A percentile compares a stretch with the other conserved stretches of the same genome.
Evolutionary conservation across 2,888 invertebrate species (phyloP).

Genomic region (Endomychus coccineus): DNA sequence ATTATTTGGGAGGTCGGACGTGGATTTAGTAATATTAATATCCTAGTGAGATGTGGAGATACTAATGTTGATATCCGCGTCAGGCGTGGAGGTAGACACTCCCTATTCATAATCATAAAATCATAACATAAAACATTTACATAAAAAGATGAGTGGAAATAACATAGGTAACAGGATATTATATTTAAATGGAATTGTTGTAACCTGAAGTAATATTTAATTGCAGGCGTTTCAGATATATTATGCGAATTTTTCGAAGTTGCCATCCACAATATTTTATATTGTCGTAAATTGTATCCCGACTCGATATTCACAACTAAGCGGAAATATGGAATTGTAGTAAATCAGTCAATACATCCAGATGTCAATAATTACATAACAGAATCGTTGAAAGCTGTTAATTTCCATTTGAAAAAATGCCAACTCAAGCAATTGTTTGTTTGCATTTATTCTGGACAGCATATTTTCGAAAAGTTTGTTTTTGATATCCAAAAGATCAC

Average conservation of each 20-base stretch:
- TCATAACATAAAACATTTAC: too few species aligned
- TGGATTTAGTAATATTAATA: too few species aligned
- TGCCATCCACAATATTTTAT: constrained; percentile 57
- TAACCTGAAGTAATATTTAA: too few species aligned
- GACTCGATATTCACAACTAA: constrained; percentile 53
- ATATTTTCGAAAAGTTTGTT: constrained; percentile 44
- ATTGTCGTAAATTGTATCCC: constrained; percentile 56
- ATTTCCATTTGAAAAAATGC: constrained; percentile 46
- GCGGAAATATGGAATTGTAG: constrained; percentile 56
- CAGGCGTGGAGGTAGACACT: too few species aligned
- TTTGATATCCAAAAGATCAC: constrained; percentile 39
- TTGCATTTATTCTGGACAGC: constrained; percentile 42
- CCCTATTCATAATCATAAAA: too few species aligned
- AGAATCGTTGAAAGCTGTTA: constrained; percentile 47
- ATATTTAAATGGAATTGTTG: too few species aligned
- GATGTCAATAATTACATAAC: constrained; percentile 57
- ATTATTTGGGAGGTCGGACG: too few species aligned
- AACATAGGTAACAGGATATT: background rate
- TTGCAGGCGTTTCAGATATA: constrained; percentile 47
- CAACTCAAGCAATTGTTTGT: constrained; percentile 48
- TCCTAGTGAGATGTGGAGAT: too few species aligned
- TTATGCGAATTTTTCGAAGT: constrained; percentile 61
- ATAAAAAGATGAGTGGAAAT: too few species aligned
- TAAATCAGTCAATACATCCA: constrained; percentile 56
- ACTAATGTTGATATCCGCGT: too few species aligned